A percentile compares a stretch with the other conserved stretches of the same genome.
Conservation (phyloP, 2,888 invertebrate genomes). For the Oxycera nigricornis region DNA sequence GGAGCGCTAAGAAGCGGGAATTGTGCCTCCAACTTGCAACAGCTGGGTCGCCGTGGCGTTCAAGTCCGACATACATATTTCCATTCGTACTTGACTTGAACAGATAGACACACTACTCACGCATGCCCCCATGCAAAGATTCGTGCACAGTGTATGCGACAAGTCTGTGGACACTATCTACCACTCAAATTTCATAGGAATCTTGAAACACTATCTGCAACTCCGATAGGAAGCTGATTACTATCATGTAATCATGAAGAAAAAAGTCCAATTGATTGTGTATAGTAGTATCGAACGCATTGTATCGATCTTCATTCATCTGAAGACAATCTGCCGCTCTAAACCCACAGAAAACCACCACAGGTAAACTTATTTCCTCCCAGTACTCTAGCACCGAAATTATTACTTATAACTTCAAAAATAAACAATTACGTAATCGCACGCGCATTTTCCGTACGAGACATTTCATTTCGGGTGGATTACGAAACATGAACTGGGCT, state of each 20-base stretch:
- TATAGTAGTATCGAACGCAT: too few species aligned
- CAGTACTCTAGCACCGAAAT: too few species aligned
- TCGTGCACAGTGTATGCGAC: not conserved
- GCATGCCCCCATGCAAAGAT: slow-evolving; percentile 14
- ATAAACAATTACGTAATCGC: slow-evolving; percentile 15
- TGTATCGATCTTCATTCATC: too few species aligned
- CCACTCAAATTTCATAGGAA: too few species aligned
- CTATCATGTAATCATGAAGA: too few species aligned
- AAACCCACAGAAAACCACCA: too few species aligned
- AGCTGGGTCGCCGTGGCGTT: slow-evolving; percentile 27
- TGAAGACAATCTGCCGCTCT: too few species aligned
- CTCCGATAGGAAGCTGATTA: too few species aligned
- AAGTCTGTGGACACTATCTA: not conserved
- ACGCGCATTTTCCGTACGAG: slow-evolving; percentile 10
- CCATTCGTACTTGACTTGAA: slow-evolving; percentile 25
- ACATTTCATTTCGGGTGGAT: slow-evolving; percentile 10
- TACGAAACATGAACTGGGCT: not conserved
- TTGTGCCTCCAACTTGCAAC: not conserved
- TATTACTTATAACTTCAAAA: slow-evolving; percentile 1
- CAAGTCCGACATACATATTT: slow-evolving; percentile 6
- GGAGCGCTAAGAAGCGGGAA: not conserved
- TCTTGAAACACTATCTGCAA: too few species aligned
- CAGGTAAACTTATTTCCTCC: too few species aligned
- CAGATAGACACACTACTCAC: slow-evolving; percentile 18
- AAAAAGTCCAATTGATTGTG: too few species aligned